Evolutionary conservation across 2,797 vertebrate genomes (phyloP), one percentile per base, ranked within the genome.

Genomic region (Paramormyrops hopkinsi): DNA sequence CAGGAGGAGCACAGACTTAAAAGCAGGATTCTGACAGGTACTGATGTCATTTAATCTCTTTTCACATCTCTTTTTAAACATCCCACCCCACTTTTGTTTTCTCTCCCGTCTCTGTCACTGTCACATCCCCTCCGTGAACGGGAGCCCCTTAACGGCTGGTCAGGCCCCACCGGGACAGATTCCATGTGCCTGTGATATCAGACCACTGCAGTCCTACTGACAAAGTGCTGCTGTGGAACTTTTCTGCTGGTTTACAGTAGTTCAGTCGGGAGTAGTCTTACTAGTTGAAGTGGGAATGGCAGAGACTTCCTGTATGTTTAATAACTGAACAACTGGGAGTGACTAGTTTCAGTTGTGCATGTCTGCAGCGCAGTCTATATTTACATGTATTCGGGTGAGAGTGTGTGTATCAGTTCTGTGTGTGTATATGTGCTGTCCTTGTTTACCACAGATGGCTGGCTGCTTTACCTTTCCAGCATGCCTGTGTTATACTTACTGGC

Each of bases 1-100:
- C 9, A 65, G 86, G 56, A 76, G 62, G 44, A 25, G 44, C 4
- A 37, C 12, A 11, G 41, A 48, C 41, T 88, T 87, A 88, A 41
- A 65, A 82, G 85, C 44, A 89, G 37, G 29, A 88, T 62, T 85
- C 89, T 92, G 93, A 93, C 89, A 92, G 93, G 53, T 88, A 22
- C 54, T 46, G 11, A 25, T 37, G 5, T 33, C 19, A 73, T 22
- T 46, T 56, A 0, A 41, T 84, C 84, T 25, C 86, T 84, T 44
- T 44, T 59, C 14, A 0, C 1, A 56, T 69, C 33, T 53, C 2
- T 88, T 37, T 12, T 12, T 59, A 12, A 41, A 65, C 54, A 29
- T 5, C 87, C 53, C 17, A 51, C 48, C 2, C 59, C 53, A 86
- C 46, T 51, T 8, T 44, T 54, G 7, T 50, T 56, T 62, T 86